Evolutionary conservation across 2,888 invertebrate genomes (phyloP), one percentile per base, ranked within the genome.

Genomic region (Strigamia crassipes): DNA sequence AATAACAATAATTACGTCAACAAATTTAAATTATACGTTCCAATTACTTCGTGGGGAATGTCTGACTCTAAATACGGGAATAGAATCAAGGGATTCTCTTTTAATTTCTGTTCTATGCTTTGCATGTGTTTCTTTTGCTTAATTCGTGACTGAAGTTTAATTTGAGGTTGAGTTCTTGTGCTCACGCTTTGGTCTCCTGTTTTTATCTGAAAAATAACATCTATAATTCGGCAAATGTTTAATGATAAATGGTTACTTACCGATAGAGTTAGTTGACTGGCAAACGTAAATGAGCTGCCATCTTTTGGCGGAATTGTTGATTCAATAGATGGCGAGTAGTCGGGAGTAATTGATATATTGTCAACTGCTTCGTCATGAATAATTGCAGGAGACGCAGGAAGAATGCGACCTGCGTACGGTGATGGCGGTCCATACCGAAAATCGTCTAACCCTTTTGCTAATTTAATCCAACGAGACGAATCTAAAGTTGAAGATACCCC

Each of bases 371-470:
- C 21, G 18, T n/a, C n/a, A n/a, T 18, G 61, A 61, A 61, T 12
- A 66, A 66, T 66, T 12, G 61, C 73, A 12, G 73, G 73, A 1
- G 73, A 27, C 27, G 73, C 73, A n/a, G 66, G 81, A 8, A 34
- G 51, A 34, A 81, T 66, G 1, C 27, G 12, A 18, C 81, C 66
- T 12, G 56, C 10, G 12, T 66, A 12, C 2, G 18, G 10, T 12
- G n/a, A 27, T 6, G 81, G 66, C 9, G 81, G 81, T 12, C 81
- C 81, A 34, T 21, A 66, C n/a, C 81, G 81, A 21, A 81, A 81
- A 31, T 81, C 81, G 38, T 81, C 66, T 66, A 81, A 34, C 2
- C 66, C 81, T 34, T 31, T n/a, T 13, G 31, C 15, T 10, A 81
- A 31, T 34, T 34, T 34, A 81, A 81, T 81, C 81, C 81, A 81